These are phyloP conservation scores for Pagetopsis macropterus DNA, from an alignment of 2,797 vertebrate genomes.

Conservation along the genomic window DNA sequence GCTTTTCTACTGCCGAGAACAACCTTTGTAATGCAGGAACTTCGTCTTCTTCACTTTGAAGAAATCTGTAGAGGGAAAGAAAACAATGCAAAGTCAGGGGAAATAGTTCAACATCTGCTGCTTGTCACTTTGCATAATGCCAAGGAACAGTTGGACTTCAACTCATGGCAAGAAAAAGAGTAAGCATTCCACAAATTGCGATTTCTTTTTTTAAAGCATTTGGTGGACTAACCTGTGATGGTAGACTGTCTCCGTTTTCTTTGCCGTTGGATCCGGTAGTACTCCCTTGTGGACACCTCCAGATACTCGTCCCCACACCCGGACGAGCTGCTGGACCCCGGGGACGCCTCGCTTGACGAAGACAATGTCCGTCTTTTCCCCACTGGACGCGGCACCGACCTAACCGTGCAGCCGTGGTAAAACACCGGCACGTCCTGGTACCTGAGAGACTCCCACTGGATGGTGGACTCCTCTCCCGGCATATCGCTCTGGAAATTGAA, in stretches of 20 bases:
- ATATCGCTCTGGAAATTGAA: slow-evolving; percentile 81
- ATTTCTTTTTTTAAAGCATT: not conserved
- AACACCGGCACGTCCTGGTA: slow-evolving; percentile 81
- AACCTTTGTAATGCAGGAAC: slow-evolving; percentile 72
- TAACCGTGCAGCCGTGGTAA: slow-evolving; percentile 78
- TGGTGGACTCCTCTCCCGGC: slow-evolving; percentile 54
- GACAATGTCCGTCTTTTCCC: not conserved
- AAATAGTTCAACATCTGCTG: no score
- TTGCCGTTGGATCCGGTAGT: slow-evolving; percentile 55
- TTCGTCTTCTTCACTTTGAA: slow-evolving; percentile 82
- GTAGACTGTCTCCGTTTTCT: slow-evolving; percentile 76
- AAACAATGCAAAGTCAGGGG: not conserved
- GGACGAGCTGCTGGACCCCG: slow-evolving; percentile 49
- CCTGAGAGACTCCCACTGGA: slow-evolving; percentile 84
- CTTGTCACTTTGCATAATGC: no score
- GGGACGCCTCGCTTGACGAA: slow-evolving; percentile 42
- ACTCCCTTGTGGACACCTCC: slow-evolving; percentile 70
- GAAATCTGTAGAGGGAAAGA: slow-evolving; percentile 74
- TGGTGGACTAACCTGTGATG: slow-evolving; percentile 80
- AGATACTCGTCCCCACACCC: slow-evolving; percentile 74
- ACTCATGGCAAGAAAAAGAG: not conserved
- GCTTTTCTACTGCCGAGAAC: slow-evolving; percentile 69
- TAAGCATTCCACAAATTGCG: not conserved
- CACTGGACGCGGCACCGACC: not conserved
- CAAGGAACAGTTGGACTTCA: not conserved